phyloP scores from a whole-genome alignment of 2,888 invertebrate genomes.

The Nebria brevicollis region DNA sequence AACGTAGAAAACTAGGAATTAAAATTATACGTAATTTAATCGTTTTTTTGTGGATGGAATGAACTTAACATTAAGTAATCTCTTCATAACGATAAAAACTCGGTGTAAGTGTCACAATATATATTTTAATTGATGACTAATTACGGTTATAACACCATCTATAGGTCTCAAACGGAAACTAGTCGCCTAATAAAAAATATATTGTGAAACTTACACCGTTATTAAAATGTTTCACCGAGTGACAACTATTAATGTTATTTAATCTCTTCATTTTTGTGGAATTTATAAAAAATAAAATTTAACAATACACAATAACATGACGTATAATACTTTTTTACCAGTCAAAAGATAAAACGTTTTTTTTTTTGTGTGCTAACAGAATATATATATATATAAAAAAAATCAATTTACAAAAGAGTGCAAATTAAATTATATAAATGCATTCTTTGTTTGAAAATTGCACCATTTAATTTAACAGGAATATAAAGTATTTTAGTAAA shows the following conservation, averaged over 20 bases:
- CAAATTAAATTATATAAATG: conserved; percentile 9
- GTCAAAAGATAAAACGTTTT: conserved; percentile 15
- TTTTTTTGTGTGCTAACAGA: conserved; percentile 19
- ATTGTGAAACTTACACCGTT: too few species aligned
- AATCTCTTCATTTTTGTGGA: background rate
- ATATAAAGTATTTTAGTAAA: background rate
- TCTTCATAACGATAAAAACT: background rate
- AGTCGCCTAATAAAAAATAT: too few species aligned
- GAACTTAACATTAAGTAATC: background rate
- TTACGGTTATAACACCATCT: too few species aligned
- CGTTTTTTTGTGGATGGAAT: conserved; percentile 21
- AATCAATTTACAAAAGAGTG: conserved; percentile 24
- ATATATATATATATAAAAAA: conserved; percentile 11
- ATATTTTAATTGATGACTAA: too few species aligned
- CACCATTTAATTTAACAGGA: background rate
- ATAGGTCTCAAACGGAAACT: too few species aligned
- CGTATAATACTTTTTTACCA: conserved; percentile 23
- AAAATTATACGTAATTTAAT: conserved; percentile 3
- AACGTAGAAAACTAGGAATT: conserved; percentile 38
- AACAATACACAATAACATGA: conserved; percentile 35
- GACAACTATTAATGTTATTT: too few species aligned
- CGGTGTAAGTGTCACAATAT: too few species aligned
- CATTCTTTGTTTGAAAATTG: conserved; percentile 10
- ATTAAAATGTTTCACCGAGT: too few species aligned
- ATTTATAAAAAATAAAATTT: conserved; percentile 37